Conservation (phyloP, 2,888 invertebrate genomes). For the Lycophotia porphyrea region DNA sequence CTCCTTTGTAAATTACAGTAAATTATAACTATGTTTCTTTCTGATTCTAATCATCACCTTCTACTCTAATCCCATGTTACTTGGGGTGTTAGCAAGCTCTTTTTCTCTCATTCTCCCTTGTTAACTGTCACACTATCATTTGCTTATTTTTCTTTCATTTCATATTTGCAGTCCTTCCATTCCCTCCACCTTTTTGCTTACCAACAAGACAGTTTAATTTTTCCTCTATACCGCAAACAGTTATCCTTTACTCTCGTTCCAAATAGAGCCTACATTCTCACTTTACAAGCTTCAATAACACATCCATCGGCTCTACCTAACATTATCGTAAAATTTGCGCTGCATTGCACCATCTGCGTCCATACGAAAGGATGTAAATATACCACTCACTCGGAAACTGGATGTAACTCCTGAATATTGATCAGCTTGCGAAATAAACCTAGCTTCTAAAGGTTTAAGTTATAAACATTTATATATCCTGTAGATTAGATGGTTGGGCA, state of each 20-base stretch:
- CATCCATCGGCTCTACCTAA: background rate
- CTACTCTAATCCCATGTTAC: background rate
- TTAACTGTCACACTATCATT: background rate
- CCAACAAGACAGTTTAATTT: background rate
- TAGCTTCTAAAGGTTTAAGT: conserved; percentile 32
- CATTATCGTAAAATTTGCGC: conserved; percentile 26
- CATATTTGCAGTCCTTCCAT: background rate
- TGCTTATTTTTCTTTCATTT: background rate
- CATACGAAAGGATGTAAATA: conserved; percentile 44
- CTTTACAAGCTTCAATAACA: conserved; percentile 1
- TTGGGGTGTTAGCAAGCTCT: background rate
- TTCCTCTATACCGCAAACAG: background rate
- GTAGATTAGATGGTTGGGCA: conserved; percentile 36
- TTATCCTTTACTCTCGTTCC: background rate
- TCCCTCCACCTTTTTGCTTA: background rate
- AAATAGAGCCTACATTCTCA: background rate
- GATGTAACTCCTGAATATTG: conserved; percentile 55
- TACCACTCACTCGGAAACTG: conserved; percentile 32
- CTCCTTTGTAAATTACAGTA: background rate
- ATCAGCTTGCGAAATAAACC: conserved; percentile 54
- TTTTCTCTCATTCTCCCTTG: background rate
- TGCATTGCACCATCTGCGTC: conserved; percentile 46
- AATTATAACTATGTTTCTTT: background rate
- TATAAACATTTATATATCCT: conserved; percentile 29
- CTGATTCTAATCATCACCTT: background rate